Evolutionary conservation across 2,888 invertebrate species (phyloP), one percentile per base, ranked within the genome.

Genomic region (Lagria hirta): DNA sequence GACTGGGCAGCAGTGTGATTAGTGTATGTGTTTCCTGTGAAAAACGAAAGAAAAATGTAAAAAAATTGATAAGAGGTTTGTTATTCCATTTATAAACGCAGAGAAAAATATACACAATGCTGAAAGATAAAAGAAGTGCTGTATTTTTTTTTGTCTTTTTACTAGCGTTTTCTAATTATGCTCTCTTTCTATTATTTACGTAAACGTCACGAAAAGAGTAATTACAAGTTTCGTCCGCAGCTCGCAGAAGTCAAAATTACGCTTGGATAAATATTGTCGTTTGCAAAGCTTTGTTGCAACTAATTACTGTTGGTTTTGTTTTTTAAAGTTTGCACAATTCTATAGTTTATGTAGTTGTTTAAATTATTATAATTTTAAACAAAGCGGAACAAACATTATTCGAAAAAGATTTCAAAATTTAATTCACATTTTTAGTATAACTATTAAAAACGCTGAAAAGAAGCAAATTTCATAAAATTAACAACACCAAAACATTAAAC

Each of bases 151-250:
- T n/a, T n/a, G n/a, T n/a, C n/a, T n/a, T n/a, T n/a, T n/a, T n/a
- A n/a, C 30, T 38, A 38, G 14, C 14, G 27, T 18, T 33, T 41
- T 41, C 33, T 41, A 41, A 41, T 41, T 41, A 41, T 32, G 11
- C 38, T 21, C 18, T 27, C 27, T 26, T 27, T 41, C 26, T 41
- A 41, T 41, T 27, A 33, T 41, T 32, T 33, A 33, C 33, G 24
- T 15, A 38, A 15, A 12, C 13, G 16, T 24, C 24, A 18, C n/a
- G 34, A 35, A 26, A 35, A 6, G 35, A 35, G 35, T 35, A 35
- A 35, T 35, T 35, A 35, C 33, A 10, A n/a, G 23, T 23, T 10
- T 4, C 23, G 23, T 16, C 14, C 22, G 1, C n/a, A n/a, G n/a
- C 8, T 22, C 13, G 33, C 16, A 34, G 16, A 10, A 22, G 21